Base-by-base conservation (phyloP, 2,113 vertebrate genomes). In the Hippoglossus stenolepis region DNA sequence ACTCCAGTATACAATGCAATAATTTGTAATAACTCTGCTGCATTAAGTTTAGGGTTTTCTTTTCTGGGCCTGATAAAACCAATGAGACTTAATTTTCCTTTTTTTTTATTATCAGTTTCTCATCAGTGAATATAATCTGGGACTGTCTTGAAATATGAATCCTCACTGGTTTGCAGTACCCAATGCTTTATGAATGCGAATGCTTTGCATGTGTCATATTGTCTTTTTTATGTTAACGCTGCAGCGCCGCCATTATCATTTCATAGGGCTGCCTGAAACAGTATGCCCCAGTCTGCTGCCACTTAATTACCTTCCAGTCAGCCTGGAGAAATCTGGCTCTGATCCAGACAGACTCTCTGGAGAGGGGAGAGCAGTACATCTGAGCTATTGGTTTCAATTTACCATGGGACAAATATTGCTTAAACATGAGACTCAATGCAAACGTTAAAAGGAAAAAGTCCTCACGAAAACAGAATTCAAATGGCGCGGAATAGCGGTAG, bases 221-320 rank as follows among this genome's bases (percentile, higher is more conserved):
- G 24, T 53, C 35, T 40, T 53, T 35, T 49, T 49, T 47, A 76
- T 71, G 57, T 68, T 58, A 79, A 82, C 54, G 84, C 75, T 87
- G 80, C 66, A 77, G 74, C 51, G 59, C 65, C 73, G 43, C 79
- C 73, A 77, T 82, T 80, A 85, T 87, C 77, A 81, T 88, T 86
- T 89, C 83, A 89, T 87, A 80, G 1, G n/a, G 70, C 88, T 77
- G 82, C 83, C 85, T 89, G 87, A 89, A 91, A 85, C 91, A 91
- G 90, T 82, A 79, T 80, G 87, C 65, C 90, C 87, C 83, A 90
- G 77, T 90, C 90, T 89, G 82, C 88, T 90, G 90, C 86, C 85
- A 90, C 85, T 92, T 93, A 92, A 92, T 92, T 93, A 93, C 80
- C 89, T 87, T 87, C 78, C 76, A 87, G 83, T 89, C 84, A 84